Evolutionary conservation across 2,888 invertebrate genomes (phyloP).

Genomic region (Agrochola lychnidis): DNA sequence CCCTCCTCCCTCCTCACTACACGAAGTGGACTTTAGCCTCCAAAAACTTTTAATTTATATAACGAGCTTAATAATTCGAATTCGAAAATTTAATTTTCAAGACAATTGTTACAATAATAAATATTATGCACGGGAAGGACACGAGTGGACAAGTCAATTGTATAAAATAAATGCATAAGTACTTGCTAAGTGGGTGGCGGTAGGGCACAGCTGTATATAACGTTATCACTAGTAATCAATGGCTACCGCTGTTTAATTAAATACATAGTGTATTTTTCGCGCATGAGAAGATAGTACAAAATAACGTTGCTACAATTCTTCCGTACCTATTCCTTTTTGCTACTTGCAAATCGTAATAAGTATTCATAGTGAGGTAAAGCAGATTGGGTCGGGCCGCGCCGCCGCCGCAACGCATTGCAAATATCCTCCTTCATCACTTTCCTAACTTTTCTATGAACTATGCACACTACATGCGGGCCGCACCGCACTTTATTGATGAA

Average conservation of each 20-base stretch:
- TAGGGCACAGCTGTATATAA: constrained; percentile 15
- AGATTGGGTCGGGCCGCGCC: background rate
- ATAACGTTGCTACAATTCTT: background rate
- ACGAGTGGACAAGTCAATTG: constrained; percentile 52
- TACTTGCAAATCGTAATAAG: background rate
- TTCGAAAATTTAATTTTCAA: constrained; percentile 64
- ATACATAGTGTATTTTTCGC: background rate
- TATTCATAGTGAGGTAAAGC: background rate
- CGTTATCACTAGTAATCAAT: constrained; percentile 1
- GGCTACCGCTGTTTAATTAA: background rate
- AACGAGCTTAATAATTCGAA: constrained; percentile 47
- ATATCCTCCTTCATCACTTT: background rate
- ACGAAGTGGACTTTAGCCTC: constrained; percentile 27
- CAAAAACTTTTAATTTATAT: constrained; percentile 38
- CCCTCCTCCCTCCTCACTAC: constrained; percentile 20
- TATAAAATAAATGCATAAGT: constrained; percentile 65
- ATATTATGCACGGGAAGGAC: constrained; percentile 59
- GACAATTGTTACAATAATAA: constrained; percentile 39
- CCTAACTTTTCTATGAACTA: background rate
- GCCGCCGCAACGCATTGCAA: background rate
- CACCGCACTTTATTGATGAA: background rate
- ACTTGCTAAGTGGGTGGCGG: constrained; percentile 32
- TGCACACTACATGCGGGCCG: background rate
- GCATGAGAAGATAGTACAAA: background rate
- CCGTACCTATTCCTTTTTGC: background rate